phyloP scores from a whole-genome alignment of 2,888 invertebrate species.

The Caenorhabditis sp. region DNA sequence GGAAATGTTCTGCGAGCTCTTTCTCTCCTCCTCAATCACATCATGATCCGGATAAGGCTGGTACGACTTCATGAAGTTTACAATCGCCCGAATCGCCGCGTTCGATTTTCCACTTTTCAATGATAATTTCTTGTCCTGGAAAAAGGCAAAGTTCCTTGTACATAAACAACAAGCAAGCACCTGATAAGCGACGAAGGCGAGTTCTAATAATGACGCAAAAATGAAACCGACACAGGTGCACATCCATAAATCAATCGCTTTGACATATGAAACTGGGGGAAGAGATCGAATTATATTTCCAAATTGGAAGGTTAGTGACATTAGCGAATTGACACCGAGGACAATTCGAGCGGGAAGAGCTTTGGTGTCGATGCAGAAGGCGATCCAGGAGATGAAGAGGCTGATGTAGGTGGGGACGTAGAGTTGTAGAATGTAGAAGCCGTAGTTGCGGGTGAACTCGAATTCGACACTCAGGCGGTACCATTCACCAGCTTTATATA shows the following conservation, averaged over 20 bases:
- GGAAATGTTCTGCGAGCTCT: conserved; percentile 9
- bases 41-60: conserved; percentile 14
- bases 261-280: conserved; percentile 68
- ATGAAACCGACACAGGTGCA: conserved; percentile 66
- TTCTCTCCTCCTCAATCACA: conserved; percentile 12
- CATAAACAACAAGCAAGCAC: conserved; percentile 12
- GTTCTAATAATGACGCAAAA: conserved; percentile 65
- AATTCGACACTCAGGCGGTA: conserved; percentile 65
- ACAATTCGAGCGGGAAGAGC: conserved; percentile 67
- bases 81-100: conserved; percentile 48
- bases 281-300: conserved; percentile 66
- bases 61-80: conserved; percentile 45
- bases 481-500: conserved; percentile 67
- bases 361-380: conserved; percentile 63
- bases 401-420: conserved; percentile 67
- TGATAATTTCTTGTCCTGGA: conserved; percentile 56
- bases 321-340: conserved; percentile 67
- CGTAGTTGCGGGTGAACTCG: conserved; percentile 61
- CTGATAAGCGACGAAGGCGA: conserved; percentile 68
- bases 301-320: conserved; percentile 66
- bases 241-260: conserved; percentile 68
- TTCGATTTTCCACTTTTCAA: conserved; percentile 45
- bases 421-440: conserved; percentile 65
- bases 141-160: too few relatives aligned
- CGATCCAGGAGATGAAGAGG: conserved; percentile 67